Evolutionary conservation across 2,797 vertebrate species (phyloP).

Genomic region (Pampus argenteus): DNA sequence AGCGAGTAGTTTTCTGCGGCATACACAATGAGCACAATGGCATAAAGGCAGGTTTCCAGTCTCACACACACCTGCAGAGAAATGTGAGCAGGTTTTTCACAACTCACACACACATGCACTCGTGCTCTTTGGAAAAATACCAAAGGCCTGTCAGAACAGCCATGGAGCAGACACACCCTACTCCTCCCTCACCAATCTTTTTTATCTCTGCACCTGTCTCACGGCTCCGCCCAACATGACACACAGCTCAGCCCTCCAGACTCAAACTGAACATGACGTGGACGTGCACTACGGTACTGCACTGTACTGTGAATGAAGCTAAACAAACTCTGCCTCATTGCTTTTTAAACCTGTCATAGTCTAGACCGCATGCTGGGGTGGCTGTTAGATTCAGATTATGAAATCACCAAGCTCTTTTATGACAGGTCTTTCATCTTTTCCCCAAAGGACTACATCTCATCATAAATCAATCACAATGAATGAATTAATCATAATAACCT

Average conservation of each 20-base stretch:
- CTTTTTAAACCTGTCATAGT: constrained; percentile 35
- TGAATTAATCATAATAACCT: not conserved
- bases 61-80: constrained; percentile 64
- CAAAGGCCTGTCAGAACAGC: constrained; percentile 82
- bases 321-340: constrained; percentile 40
- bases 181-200: constrained; percentile 62
- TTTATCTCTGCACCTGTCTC: constrained; percentile 81
- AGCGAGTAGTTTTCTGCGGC: constrained; percentile 20
- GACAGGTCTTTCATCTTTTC: not conserved
- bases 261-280: constrained; percentile 40
- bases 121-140: constrained; percentile 72
- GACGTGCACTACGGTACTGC: constrained; percentile 35
- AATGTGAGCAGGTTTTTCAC: constrained; percentile 56
- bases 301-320: constrained; percentile 3
- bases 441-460: not conserved
- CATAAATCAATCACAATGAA: not conserved
- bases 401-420: constrained; percentile 11
- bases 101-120: constrained; percentile 17
- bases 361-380: constrained; percentile 16
- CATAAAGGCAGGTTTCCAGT: constrained; percentile 48
- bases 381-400: constrained; percentile 18
- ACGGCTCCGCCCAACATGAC: constrained; percentile 66
- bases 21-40: constrained; percentile 2
- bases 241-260: constrained; percentile 53
- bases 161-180: constrained; percentile 64